Conservation (phyloP, 2,888 invertebrate species). For the Busseola fusca region DNA sequence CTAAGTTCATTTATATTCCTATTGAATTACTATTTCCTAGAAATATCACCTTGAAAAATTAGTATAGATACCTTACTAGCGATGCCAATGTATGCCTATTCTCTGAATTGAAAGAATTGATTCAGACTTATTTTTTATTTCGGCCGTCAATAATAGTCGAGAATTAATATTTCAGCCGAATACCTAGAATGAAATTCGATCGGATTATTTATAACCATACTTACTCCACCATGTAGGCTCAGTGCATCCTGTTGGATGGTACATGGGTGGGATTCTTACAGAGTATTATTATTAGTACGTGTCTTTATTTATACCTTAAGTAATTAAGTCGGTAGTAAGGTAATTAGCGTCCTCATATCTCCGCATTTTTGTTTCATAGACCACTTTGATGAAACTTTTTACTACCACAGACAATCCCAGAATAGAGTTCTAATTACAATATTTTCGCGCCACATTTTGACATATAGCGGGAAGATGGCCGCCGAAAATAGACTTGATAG, state of each 20-base stretch:
- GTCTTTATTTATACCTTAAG: neutral
- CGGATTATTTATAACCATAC: neutral
- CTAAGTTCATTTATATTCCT: no score
- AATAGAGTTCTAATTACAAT: slow-evolving; percentile 59
- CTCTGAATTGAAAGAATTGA: no score
- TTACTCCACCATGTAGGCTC: neutral
- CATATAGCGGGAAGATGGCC: slow-evolving; percentile 69
- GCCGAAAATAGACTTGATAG: slow-evolving; percentile 69
- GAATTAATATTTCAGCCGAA: neutral
- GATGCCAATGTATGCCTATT: no score
- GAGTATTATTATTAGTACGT: neutral
- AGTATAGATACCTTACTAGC: no score
- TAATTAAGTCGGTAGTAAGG: slow-evolving; percentile 33
- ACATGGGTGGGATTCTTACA: neutral
- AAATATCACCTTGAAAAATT: no score
- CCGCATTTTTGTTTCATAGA: slow-evolving; percentile 38
- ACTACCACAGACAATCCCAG: slow-evolving; percentile 39
- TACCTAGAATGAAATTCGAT: neutral
- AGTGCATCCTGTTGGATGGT: neutral
- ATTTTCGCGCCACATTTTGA: slow-evolving; percentile 73
- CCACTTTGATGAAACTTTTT: slow-evolving; percentile 57
- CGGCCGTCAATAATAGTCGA: no score
- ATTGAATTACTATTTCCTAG: no score
- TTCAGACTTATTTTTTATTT: no score
- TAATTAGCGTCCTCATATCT: slow-evolving; percentile 34